phyloP scores from a whole-genome alignment of 2,113 vertebrate species.

The Trichechus manatus region DNA sequence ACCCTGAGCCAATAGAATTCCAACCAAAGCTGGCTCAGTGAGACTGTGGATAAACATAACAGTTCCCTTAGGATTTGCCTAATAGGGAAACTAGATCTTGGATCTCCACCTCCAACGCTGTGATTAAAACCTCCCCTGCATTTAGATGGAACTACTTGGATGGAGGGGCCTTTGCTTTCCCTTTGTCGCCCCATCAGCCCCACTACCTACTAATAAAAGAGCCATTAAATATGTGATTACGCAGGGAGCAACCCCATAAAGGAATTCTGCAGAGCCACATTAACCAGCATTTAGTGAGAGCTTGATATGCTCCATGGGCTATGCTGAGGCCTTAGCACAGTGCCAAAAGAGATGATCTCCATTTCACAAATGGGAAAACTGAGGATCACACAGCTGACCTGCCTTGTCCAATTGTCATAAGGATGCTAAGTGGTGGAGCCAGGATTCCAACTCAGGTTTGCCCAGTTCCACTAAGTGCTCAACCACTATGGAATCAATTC shows the following conservation, averaged over 20 bases:
- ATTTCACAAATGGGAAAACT: neutral
- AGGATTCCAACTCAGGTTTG: neutral
- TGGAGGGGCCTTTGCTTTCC: neutral
- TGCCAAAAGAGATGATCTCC: neutral
- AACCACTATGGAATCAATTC: neutral
- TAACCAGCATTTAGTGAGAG: neutral
- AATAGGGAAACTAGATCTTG: neutral
- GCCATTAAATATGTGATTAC: neutral
- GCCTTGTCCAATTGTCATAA: no score
- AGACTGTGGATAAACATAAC: neutral
- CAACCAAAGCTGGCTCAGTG: neutral
- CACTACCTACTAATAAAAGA: neutral
- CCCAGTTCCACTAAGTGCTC: neutral
- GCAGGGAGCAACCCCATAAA: neutral
- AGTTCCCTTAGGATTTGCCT: constrained; percentile 1
- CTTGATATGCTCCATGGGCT: neutral
- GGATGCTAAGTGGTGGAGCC: neutral
- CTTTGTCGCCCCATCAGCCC: no score
- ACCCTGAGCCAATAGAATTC: neutral
- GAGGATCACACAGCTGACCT: neutral
- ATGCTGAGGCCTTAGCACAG: fast-evolving
- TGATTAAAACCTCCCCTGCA: neutral
- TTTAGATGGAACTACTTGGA: neutral
- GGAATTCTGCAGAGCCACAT: neutral
- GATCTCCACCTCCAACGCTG: neutral